Evolutionary conservation across 2,113 vertebrate species (phyloP).

Genomic region (Barbus barbus): DNA sequence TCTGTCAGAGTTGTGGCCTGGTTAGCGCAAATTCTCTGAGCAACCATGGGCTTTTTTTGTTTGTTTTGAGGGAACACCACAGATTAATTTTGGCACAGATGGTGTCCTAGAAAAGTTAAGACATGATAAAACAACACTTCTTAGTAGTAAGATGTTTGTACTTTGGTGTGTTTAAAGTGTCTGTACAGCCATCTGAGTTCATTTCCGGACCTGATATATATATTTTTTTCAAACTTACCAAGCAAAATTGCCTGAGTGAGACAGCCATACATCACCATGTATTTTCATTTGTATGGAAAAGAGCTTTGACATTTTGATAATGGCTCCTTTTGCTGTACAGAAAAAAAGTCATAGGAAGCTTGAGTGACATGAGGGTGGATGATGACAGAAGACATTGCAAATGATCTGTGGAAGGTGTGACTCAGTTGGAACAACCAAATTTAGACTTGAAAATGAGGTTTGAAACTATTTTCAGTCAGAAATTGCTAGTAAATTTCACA

Average conservation of each 20-base stretch:
- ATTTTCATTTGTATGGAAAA: constrained; percentile 5
- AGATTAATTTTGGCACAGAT: not conserved
- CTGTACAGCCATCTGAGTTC: not conserved
- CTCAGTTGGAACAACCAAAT: not conserved
- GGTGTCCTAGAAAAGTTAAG: not conserved
- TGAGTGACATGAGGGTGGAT: not conserved
- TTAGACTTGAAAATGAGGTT: too few species aligned
- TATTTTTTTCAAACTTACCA: not conserved
- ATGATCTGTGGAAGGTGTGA: too few species aligned
- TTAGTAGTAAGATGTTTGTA: not conserved
- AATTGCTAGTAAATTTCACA: too few species aligned
- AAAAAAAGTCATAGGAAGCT: not conserved
- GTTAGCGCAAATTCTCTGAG: not conserved
- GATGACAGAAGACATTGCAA: not conserved
- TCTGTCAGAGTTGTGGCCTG: not conserved
- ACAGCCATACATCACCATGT: too few species aligned
- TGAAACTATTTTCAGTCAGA: too few species aligned
- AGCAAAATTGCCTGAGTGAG: not conserved
- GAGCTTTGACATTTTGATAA: not conserved
- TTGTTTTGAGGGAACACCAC: not conserved
- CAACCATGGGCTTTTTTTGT: not conserved
- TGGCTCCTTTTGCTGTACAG: not conserved
- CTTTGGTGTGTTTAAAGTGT: not conserved
- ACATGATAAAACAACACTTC: not conserved
- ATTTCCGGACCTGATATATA: not conserved